phyloP scores from a whole-genome alignment of 2,113 vertebrate genomes.

The Naja naja region DNA sequence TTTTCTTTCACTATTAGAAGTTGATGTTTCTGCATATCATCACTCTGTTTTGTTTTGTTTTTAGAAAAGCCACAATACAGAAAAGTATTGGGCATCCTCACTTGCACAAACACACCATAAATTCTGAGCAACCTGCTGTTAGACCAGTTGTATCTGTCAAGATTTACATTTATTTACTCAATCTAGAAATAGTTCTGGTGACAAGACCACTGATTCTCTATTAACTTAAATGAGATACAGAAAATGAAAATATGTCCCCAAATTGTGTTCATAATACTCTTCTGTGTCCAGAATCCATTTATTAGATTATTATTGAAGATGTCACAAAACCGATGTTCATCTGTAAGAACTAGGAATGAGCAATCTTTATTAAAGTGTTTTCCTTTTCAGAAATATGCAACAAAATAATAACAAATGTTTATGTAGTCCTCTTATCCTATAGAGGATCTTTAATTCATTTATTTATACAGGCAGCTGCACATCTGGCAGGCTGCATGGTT shows the following conservation, averaged over 20 bases:
- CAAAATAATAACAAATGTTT: slow-evolving; percentile 30
- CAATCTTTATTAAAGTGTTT: slow-evolving; percentile 43
- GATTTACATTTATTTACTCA: slow-evolving; percentile 76
- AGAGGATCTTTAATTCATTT: background rate
- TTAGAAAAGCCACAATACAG: slow-evolving; percentile 71
- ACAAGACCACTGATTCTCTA: slow-evolving; percentile 75
- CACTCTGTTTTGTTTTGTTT: slow-evolving; percentile 67
- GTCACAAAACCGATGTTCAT: slow-evolving; percentile 50
- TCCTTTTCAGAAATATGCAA: slow-evolving; percentile 47
- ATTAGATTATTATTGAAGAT: slow-evolving; percentile 50
- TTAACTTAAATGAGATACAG: slow-evolving; percentile 74
- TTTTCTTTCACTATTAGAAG: slow-evolving; percentile 24
- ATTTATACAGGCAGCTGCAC: background rate
- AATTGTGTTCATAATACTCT: slow-evolving; percentile 66
- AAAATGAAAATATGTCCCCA: slow-evolving; percentile 73
- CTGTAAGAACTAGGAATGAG: slow-evolving; percentile 47
- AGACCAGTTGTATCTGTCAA: slow-evolving; percentile 69
- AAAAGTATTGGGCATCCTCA: slow-evolving; percentile 51
- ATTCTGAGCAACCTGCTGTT: slow-evolving; percentile 69
- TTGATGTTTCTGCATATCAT: slow-evolving; percentile 50
- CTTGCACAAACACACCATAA: slow-evolving; percentile 69
- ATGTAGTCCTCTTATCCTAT: background rate
- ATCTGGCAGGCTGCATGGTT: too few species aligned
- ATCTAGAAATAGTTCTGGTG: slow-evolving; percentile 73
- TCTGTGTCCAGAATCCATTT: slow-evolving; percentile 35